phyloP scores from a whole-genome alignment of 2,888 invertebrate genomes.

The Lepas anatifera region DNA sequence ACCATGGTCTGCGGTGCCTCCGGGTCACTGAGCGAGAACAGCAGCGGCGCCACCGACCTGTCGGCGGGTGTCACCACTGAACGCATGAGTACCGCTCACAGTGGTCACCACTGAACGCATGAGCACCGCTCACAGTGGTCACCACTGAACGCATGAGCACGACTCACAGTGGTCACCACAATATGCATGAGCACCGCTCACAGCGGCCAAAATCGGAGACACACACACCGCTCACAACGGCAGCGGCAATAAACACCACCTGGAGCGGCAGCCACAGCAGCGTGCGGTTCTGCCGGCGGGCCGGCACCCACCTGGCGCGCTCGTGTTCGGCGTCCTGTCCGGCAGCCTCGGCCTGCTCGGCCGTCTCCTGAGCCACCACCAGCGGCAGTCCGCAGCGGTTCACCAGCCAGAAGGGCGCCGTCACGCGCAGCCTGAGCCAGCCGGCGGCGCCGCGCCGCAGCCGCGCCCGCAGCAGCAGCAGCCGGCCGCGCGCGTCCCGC shows the following conservation, averaged over 20 bases:
- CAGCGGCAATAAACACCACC: too few relatives aligned
- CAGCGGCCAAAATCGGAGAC: too few relatives aligned
- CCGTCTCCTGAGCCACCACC: constrained; percentile 76
- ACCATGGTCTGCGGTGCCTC: constrained; percentile 61
- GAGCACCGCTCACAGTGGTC: too few relatives aligned
- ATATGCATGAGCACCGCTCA: too few relatives aligned
- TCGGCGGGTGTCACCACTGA: too few relatives aligned
- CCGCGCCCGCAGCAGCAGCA: not conserved
- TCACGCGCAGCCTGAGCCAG: constrained; percentile 50
- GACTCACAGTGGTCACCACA: too few relatives aligned
- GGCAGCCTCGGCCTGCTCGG: constrained; percentile 44
- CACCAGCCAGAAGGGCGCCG: constrained; percentile 86
- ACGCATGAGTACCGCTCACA: too few relatives aligned
- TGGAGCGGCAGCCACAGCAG: too few relatives aligned
- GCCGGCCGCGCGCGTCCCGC: constrained; percentile 56
- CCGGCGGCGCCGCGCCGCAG: constrained; percentile 16
- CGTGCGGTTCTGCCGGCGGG: constrained; percentile 76
- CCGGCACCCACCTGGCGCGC: constrained; percentile 78
- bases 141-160: too few relatives aligned
- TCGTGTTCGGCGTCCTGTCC: constrained; percentile 95
- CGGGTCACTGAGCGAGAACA: constrained; percentile 85
- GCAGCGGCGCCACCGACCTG: constrained; percentile 77
- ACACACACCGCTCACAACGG: too few relatives aligned
- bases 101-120: too few relatives aligned
- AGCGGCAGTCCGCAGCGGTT: constrained; percentile 94